A percentile compares a stretch with the other conserved stretches of the same genome.
These are phyloP conservation scores for Oplegnathus fasciatus DNA, from an alignment of 2,113 vertebrate genomes.

Conservation along the genomic window DNA sequence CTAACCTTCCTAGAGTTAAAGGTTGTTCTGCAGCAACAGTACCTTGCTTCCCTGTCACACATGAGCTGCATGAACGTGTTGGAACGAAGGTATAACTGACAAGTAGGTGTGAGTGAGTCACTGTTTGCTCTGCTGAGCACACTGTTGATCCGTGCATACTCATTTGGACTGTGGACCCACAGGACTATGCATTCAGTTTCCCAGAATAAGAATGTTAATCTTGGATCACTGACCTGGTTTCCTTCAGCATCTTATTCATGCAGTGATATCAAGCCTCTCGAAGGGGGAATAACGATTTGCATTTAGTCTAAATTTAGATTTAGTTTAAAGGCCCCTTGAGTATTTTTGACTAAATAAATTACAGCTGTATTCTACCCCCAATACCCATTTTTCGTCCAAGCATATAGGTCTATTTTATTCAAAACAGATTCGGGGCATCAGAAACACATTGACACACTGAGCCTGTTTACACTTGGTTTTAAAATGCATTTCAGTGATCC, in stretches of 20 bases:
- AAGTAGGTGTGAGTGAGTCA: slow-evolving; percentile 58
- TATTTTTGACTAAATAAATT: slow-evolving; percentile 19
- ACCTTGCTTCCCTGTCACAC: slow-evolving; percentile 10
- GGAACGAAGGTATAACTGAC: slow-evolving; percentile 42
- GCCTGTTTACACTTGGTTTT: no score
- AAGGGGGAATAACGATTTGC: slow-evolving; percentile 4
- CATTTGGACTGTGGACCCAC: slow-evolving; percentile 44
- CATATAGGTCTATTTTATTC: not conserved
- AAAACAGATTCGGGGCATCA: not conserved
- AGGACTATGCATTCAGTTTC: slow-evolving; percentile 41
- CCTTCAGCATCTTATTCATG: slow-evolving; percentile 27
- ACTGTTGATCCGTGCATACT: slow-evolving; percentile 36
- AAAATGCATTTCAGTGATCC: no score
- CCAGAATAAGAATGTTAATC: slow-evolving; percentile 54
- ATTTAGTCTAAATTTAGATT: slow-evolving; percentile 51
- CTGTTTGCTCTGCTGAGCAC: slow-evolving; percentile 31
- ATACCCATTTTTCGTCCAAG: not conserved
- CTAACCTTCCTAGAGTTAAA: slow-evolving; percentile 17
- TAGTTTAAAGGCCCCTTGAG: slow-evolving; percentile 17
- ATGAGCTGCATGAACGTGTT: slow-evolving; percentile 12
- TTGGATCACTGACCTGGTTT: slow-evolving; percentile 56
- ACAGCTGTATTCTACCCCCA: not conserved
- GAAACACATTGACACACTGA: not conserved
- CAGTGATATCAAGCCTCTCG: not conserved
- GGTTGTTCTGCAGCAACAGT: slow-evolving; percentile 20